Evolutionary conservation across 2,113 vertebrate species (phyloP).

Genomic region (Acanthochromis polyacanthus): DNA sequence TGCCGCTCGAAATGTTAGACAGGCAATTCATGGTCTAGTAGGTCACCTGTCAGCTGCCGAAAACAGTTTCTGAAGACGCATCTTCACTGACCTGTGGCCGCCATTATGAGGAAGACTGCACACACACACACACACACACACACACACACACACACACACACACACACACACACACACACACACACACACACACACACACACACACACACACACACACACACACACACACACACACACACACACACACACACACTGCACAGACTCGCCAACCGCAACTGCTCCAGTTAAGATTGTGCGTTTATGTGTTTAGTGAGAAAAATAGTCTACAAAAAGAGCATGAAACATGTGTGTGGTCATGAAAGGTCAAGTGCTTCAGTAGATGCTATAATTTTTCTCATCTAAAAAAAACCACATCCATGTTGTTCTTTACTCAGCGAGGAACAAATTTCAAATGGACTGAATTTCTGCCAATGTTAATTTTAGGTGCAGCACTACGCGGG

Average conservation of each 20-base stretch:
- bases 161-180: not conserved
- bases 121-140: slow-evolving; percentile 3
- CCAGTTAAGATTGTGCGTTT: slow-evolving; percentile 64
- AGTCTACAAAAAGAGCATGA: slow-evolving; percentile 42
- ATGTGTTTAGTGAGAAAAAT: slow-evolving; percentile 44
- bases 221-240: too few relatives aligned
- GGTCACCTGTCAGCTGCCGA: slow-evolving; percentile 80
- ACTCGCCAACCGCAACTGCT: slow-evolving; percentile 27
- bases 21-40: slow-evolving; percentile 72
- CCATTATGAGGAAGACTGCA: slow-evolving; percentile 55
- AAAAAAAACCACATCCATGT: not conserved
- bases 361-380: slow-evolving; percentile 48
- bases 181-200: not conserved
- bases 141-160: too few relatives aligned
- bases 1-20: slow-evolving; percentile 77
- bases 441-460: slow-evolving; percentile 45
- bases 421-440: slow-evolving; percentile 22
- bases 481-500: slow-evolving; percentile 11
- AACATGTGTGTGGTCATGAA: slow-evolving; percentile 52
- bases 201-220: slow-evolving; percentile 3
- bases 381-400: slow-evolving; percentile 1
- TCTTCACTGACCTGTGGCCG: slow-evolving; percentile 80
- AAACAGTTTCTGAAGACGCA: slow-evolving; percentile 75
- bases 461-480: slow-evolving; percentile 42
- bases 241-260: not conserved